Base-by-base conservation (phyloP, 2,888 invertebrate genomes). In the Spodoptera littoralis region DNA sequence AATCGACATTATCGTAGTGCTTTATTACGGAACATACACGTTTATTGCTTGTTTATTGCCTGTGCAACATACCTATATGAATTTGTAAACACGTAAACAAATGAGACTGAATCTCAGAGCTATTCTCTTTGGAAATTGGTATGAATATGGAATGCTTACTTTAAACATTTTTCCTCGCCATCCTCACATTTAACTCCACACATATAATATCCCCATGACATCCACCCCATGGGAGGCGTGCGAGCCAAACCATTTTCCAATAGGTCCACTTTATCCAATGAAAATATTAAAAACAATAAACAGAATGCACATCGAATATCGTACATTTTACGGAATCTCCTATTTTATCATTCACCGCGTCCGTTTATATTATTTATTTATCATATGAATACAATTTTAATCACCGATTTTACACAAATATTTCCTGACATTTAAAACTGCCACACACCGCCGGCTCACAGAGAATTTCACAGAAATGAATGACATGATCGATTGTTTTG, bases 171-270 rank as follows among this genome's bases (percentile, higher is more conserved):
- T 24, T 95, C 90, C 0, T 96, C 96, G 80, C 95, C 91, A n/a
- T 90, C 87, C 13, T 91, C 89, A 84, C 97, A 97, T 80, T 96
- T 93, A 1, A 88, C 92, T 53, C 95, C 93, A 79, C 97, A 97
- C 84, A 95, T 92, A 81, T 96, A 97, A 79, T 96, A 94, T 54
- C 96, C 96, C 97, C 97, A 97, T 2, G 96, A 95, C 95, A 97
- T 95, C 96, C 96, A 97, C 12, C 97, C 97, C 96, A 97, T 96
- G 0, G 97, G 97, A 27, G 97, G 97, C 1, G 95, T 96, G 50
- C 89, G 85, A 3, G 96, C 96, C 65, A 96, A 79, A 4, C 96
- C 96, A 91, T 96, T 96, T 70, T 96, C 94, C 70, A 96, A 84
- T 59, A 89, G 76, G 66, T 83, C 76, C 50, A 90, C 91, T 65